These are phyloP conservation scores for Clanis bilineata DNA, from an alignment of 2,888 invertebrate genomes.

Conservation along the genomic window DNA sequence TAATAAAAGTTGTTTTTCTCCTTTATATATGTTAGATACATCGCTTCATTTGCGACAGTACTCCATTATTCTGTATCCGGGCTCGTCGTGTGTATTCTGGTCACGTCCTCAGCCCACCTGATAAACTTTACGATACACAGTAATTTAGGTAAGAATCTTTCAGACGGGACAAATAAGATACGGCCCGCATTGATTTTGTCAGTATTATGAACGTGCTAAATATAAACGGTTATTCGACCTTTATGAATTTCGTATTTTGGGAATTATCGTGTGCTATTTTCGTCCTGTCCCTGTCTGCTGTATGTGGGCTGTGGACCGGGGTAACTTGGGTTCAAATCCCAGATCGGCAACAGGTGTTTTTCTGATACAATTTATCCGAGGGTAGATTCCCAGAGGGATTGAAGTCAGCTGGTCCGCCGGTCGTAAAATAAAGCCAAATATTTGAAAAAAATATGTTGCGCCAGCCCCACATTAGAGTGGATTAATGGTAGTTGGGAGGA, in stretches of 20 bases:
- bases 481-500: no score
- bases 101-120: conserved; percentile 31
- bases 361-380: no score
- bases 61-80: neutral
- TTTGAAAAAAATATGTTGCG: no score
- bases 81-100: conserved; percentile 21
- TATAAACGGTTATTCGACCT: conserved; percentile 6
- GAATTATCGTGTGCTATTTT: neutral
- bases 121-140: conserved; percentile 36
- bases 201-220: neutral
- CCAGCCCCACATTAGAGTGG: no score
- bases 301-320: no score
- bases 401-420: no score
- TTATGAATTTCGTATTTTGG: neutral
- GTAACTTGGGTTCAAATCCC: no score
- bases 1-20: neutral
- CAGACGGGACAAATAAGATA: conserved; percentile 18
- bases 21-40: neutral
- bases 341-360: no score
- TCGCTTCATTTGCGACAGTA: conserved; percentile 1
- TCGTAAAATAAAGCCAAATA: no score
- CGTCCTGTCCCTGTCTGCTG: no score
- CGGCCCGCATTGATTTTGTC: conserved; percentile 18
- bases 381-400: no score
- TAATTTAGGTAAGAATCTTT: conserved; percentile 23